A percentile compares a stretch with the other conserved stretches of the same genome.
Conservation (phyloP, 2,113 vertebrate genomes). For the Isichthys henryi region DNA sequence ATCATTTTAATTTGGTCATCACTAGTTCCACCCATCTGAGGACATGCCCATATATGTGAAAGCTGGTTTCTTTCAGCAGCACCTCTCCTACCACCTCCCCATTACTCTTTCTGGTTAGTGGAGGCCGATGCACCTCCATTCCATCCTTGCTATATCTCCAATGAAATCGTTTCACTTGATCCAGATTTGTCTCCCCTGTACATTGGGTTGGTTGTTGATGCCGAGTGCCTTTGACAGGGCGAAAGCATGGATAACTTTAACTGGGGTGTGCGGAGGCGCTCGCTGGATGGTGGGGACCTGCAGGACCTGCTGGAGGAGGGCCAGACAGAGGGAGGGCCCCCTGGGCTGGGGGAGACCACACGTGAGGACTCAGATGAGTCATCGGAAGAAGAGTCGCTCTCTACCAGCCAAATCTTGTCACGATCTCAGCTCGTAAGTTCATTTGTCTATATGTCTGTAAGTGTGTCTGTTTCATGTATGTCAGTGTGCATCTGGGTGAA, state of each 20-base stretch:
- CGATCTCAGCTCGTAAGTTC: conserved; percentile 79
- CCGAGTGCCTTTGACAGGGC: conserved; percentile 65
- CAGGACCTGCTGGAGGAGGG: conserved; percentile 89
- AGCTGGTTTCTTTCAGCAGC: background rate
- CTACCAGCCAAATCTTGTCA: conserved; percentile 87
- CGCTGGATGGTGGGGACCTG: conserved; percentile 92
- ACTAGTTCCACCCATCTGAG: background rate
- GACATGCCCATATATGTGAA: background rate
- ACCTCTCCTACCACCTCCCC: background rate
- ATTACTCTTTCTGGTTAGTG: background rate
- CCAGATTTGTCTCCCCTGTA: background rate
- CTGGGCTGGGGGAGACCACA: conserved; percentile 80
- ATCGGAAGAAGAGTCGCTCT: conserved; percentile 89
- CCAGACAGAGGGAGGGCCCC: conserved; percentile 86
- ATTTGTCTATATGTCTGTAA: background rate
- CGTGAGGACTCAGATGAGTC: conserved; percentile 90
- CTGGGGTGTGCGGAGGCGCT: conserved; percentile 94
- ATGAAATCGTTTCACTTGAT: background rate
- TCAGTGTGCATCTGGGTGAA: background rate
- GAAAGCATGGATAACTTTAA: conserved; percentile 98
- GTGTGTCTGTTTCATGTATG: background rate
- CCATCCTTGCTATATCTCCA: background rate
- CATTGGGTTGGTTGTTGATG: background rate
- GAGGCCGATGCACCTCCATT: background rate
- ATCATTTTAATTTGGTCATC: background rate